Evolutionary conservation across 2,113 vertebrate genomes (phyloP).

Genomic region (Galbula dea): DNA sequence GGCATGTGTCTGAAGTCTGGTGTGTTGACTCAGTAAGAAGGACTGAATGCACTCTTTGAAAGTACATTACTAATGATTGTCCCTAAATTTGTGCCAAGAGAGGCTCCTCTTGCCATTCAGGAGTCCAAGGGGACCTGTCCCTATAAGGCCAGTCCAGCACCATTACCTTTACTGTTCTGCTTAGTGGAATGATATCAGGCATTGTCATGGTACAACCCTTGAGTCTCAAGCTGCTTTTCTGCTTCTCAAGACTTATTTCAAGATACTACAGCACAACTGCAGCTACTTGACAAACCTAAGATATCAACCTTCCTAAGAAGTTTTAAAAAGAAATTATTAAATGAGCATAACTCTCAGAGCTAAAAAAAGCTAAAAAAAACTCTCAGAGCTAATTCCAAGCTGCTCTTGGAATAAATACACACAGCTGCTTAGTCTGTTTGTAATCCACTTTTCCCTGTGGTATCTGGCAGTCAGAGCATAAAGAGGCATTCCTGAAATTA

Average conservation of each 20-base stretch:
- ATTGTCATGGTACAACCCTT: background rate
- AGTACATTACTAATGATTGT: background rate
- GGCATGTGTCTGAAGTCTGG: background rate
- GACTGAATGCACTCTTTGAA: background rate
- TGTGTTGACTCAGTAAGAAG: background rate
- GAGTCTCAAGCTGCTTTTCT: background rate
- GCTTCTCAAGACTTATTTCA: background rate
- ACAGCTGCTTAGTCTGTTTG: slow-evolving; percentile 19
- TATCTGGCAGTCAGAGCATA: background rate
- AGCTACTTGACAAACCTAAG: background rate
- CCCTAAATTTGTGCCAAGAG: background rate
- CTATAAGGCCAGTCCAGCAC: background rate
- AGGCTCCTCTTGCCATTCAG: background rate
- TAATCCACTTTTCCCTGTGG: background rate
- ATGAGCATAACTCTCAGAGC: background rate
- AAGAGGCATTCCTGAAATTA: background rate
- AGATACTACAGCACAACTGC: background rate
- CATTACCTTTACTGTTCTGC: rapidly evolving
- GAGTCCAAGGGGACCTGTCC: background rate
- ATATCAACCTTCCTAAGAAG: background rate
- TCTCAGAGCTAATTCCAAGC: background rate
- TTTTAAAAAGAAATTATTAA: background rate
- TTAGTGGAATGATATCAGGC: rapidly evolving
- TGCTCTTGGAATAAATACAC: background rate
- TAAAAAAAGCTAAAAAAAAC: background rate